These are phyloP conservation scores for Saguinus midas DNA, from an alignment of 2,113 vertebrate species.

Conservation along the genomic window DNA sequence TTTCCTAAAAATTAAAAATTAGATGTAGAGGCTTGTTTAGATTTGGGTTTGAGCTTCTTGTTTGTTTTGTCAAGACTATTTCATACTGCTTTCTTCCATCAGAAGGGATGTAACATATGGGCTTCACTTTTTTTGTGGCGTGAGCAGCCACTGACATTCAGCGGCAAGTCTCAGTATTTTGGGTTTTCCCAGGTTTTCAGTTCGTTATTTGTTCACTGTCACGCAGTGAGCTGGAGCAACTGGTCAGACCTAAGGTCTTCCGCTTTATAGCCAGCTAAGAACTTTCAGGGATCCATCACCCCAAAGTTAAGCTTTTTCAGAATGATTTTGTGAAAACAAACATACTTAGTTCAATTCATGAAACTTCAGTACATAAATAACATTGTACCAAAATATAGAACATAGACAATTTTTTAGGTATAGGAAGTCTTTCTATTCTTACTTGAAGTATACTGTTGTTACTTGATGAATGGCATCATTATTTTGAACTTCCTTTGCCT, in stretches of 20 bases:
- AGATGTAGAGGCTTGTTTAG: background rate
- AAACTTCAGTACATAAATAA: background rate
- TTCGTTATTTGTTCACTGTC: background rate
- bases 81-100: background rate
- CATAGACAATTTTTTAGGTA: background rate
- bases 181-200: background rate
- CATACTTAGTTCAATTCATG: background rate
- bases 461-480: background rate
- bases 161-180: background rate
- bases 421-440: background rate
- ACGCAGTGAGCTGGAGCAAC: background rate
- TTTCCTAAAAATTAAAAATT: slow-evolving; percentile 17
- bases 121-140: background rate
- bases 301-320: background rate
- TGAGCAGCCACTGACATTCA: background rate
- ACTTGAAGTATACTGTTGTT: background rate
- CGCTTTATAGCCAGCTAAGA: background rate
- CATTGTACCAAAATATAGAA: background rate
- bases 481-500: background rate
- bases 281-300: background rate
- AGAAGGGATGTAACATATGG: background rate
- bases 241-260: background rate
- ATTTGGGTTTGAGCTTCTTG: background rate
- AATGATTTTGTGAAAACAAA: background rate
- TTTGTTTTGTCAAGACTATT: background rate